phyloP scores from a whole-genome alignment of 2,113 vertebrate genomes.

The Chloroceryle aenea region DNA sequence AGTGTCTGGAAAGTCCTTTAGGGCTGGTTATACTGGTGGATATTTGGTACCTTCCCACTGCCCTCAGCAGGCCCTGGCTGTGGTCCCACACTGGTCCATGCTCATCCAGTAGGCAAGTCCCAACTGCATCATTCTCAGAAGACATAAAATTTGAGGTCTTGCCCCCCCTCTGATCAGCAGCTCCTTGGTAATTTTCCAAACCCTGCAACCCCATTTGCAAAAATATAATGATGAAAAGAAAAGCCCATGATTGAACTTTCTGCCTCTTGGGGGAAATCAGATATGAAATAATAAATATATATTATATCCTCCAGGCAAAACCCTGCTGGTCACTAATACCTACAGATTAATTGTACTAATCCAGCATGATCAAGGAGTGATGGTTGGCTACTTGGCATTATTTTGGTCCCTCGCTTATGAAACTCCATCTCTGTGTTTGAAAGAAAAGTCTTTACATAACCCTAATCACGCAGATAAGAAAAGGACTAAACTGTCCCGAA shows the following conservation, averaged over 20 bases:
- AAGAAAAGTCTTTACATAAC: conserved; percentile 59
- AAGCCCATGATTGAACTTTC: neutral
- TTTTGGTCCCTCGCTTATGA: conserved; percentile 45
- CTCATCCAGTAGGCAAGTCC: neutral
- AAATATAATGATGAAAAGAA: neutral
- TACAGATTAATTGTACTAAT: conserved; percentile 70
- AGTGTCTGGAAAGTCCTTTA: neutral
- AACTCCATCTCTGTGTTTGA: conserved; percentile 44
- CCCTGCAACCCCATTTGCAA: neutral
- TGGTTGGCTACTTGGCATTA: conserved; percentile 30
- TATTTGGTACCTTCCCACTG: neutral
- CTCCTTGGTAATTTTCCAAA: neutral
- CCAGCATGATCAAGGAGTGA: neutral
- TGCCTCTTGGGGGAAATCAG: conserved; percentile 41
- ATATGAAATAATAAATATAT: conserved; percentile 69
- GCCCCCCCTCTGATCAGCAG: neutral
- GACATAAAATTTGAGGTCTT: neutral
- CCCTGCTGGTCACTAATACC: conserved; percentile 46
- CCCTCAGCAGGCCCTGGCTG: neutral
- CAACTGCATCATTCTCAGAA: neutral
- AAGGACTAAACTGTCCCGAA: conserved; percentile 60
- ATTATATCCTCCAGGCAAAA: conserved; percentile 18
- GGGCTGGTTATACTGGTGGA: neutral
- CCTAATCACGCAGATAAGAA: conserved; percentile 47
- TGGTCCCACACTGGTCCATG: rapidly evolving